phyloP scores from a whole-genome alignment of 2,888 invertebrate genomes.

The Diploptera punctata region DNA sequence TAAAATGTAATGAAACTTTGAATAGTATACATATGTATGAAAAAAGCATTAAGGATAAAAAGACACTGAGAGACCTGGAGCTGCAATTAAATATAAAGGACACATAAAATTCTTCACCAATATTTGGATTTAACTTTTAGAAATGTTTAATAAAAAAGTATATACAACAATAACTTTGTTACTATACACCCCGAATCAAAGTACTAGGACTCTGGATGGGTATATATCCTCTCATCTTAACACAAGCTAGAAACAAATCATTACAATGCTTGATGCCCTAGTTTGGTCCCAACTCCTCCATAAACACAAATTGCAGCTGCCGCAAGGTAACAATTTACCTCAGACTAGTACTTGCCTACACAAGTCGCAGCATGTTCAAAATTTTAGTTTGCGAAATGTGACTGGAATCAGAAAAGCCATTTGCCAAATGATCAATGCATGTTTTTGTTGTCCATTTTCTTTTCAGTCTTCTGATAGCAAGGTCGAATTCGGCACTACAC shows the following conservation, averaged over 20 bases:
- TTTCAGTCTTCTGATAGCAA: background rate
- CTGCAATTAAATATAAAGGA: conserved; percentile 24
- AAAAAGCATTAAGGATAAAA: conserved; percentile 25
- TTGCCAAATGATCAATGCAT: no score
- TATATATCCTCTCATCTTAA: conserved; percentile 18
- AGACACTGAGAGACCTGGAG: conserved; percentile 31
- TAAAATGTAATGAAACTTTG: conserved; percentile 27
- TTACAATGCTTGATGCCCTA: conserved; percentile 24
- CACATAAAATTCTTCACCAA: conserved; percentile 4
- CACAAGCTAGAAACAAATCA: conserved; percentile 28
- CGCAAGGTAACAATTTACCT: background rate
- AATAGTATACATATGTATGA: conserved; percentile 31
- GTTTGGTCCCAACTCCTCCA: conserved; percentile 37
- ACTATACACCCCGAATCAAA: conserved; percentile 23
- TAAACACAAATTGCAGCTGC: conserved; percentile 25
- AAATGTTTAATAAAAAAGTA: conserved; percentile 32
- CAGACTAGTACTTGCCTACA: conserved; percentile 8
- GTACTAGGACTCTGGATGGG: background rate
- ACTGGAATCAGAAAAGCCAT: background rate
- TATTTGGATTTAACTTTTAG: conserved; percentile 7
- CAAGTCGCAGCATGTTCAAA: background rate
- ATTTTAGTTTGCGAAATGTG: background rate
- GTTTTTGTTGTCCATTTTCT: background rate
- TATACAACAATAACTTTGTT: conserved; percentile 33
- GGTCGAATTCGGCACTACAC: background rate